Evolutionary conservation across 2,797 vertebrate genomes (phyloP).

Genomic region (Garrulus glandarius): DNA sequence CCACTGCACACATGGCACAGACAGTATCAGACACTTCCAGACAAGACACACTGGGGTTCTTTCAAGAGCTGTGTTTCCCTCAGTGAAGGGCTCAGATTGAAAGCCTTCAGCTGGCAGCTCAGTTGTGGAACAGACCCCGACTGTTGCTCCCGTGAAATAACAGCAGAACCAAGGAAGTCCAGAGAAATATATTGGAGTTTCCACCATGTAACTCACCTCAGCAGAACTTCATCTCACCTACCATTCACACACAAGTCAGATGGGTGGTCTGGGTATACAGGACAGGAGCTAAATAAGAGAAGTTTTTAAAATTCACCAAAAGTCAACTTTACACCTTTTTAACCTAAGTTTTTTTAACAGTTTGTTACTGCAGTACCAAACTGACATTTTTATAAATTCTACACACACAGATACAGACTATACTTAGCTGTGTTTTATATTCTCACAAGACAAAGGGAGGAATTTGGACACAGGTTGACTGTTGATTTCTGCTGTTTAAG

Average conservation of each 20-base stretch:
- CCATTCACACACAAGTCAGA: background rate
- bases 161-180: background rate
- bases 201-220: background rate
- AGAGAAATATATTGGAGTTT: background rate
- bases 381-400: background rate
- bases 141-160: conserved; percentile 8
- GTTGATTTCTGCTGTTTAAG: background rate
- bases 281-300: background rate
- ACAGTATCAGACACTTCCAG: conserved; percentile 20
- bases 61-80: background rate
- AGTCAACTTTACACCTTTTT: background rate
- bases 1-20: conserved; percentile 25
- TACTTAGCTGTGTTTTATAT: background rate
- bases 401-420: background rate
- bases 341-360: background rate
- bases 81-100: conserved; percentile 26
- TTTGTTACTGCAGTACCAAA: background rate
- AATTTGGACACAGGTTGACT: background rate
- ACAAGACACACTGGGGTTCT: conserved; percentile 5
- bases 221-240: background rate
- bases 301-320: background rate
- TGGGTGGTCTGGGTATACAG: background rate
- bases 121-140: background rate
- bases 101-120: background rate
- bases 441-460: background rate